A percentile compares a stretch with the other conserved stretches of the same genome.
Evolutionary conservation across 2,888 invertebrate genomes (phyloP).

Genomic region (Zelleria hepariella): DNA sequence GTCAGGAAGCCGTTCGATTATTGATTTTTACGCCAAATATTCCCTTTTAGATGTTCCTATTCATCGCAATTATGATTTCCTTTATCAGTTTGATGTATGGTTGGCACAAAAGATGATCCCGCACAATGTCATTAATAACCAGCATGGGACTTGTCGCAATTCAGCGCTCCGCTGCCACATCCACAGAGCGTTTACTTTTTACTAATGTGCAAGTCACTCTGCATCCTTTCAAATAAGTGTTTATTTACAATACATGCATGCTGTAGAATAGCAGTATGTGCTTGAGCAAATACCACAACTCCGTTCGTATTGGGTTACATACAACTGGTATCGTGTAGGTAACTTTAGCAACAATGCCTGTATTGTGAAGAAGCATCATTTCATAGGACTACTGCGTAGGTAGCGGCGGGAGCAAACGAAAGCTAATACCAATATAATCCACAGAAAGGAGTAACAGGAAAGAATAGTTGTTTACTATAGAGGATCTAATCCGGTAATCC

Average conservation of each 20-base stretch:
- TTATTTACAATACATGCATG: background rate
- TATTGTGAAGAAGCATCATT: background rate
- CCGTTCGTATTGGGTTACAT: background rate
- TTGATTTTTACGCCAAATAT: slow-evolving; percentile 71
- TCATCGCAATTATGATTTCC: slow-evolving; percentile 60
- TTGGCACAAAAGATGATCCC: slow-evolving; percentile 43
- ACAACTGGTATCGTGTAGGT: background rate
- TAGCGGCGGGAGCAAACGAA: background rate
- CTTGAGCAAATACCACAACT: background rate
- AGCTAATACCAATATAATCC: slow-evolving; percentile 10
- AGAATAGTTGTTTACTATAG: slow-evolving; percentile 44
- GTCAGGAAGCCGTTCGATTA: slow-evolving; percentile 58
- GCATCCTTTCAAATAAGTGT: background rate
- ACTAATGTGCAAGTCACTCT: background rate
- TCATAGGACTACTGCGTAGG: background rate
- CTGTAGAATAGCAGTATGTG: background rate
- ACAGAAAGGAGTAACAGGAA: slow-evolving; percentile 30
- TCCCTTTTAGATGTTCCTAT: slow-evolving; percentile 55
- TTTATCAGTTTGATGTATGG: slow-evolving; percentile 49
- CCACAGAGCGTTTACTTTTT: background rate
- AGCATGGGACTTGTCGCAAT: slow-evolving; percentile 61
- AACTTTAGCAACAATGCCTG: background rate
- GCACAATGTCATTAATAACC: slow-evolving; percentile 66
- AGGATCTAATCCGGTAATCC: slow-evolving; percentile 59
- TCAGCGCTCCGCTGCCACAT: slow-evolving; percentile 14